Base-by-base conservation (phyloP, 2,797 vertebrate genomes). In the Tragelaphus oryx region DNA sequence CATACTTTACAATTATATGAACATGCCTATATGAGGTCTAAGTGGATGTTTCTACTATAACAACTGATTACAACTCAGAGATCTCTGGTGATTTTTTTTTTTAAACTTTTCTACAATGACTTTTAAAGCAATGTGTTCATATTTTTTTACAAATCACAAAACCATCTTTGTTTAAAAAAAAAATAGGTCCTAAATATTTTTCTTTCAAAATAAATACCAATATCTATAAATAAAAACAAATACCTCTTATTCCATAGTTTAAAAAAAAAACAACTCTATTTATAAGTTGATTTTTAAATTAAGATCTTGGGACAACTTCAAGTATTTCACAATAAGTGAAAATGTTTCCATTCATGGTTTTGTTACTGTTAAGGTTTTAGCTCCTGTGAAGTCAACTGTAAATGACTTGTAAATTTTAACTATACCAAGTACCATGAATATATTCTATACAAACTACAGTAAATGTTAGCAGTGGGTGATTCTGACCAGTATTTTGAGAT, bases 221-320 rank as follows among this genome's bases (percentile, higher is more conserved):
- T 41, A 65, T 68, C 57, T 50, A 30, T 26, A 90, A 79, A 71
- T 79, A 89, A 82, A 94, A 81, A 68, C 30, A 95, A 82, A 85
- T 46, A 80, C 5, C 6, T 94, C 65, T 62, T 76, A 87, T 55
- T 13, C 76, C 5, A 71, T 17, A 8, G 55, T 75, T 55, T 65
- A 59, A 93, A 85, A 6, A 59, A 62, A 82, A 88, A 37, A 37
- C 37, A 41, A 41, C 37, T 62, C 60, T 4, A 50, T 55, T 95
- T 95, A n/a, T 50, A 81, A 22, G 57, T 86, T 80, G 41, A 93
- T 60, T 92, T 93, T 78, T 55, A 75, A 79, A 87, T 82, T 88
- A 88, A 95, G 86, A 86, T 92, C 33, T 87, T 88, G 87, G 54
- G 80, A 93, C 52, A 86, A 94, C 78, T 87, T 79, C 74, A 94